Base-by-base conservation (phyloP, 2,797 vertebrate species). In the Clarias laeviceps region DNA sequence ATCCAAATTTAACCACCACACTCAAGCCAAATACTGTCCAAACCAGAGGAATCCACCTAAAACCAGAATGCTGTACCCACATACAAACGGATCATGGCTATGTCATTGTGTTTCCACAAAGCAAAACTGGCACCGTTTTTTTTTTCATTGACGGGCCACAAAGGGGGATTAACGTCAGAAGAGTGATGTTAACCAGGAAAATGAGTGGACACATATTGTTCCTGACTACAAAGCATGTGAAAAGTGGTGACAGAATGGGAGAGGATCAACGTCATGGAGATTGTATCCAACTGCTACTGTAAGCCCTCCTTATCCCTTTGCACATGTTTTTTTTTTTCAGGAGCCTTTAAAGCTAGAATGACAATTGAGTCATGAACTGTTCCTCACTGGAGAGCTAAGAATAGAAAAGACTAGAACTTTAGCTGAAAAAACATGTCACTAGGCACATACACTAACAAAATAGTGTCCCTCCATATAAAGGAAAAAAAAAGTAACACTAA, bases 211-310 rank as follows among this genome's bases (percentile, higher is more conserved):
- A 50, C 22, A 69, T 82, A 82, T 86, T 86, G 81, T 85, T 89
- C 72, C 68, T 73, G 83, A 84, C 81, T 66, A 57, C 64, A 81
- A 66, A 57, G 78, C 79, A 85, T 89, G 80, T 76, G 22, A 66
- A 50, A 83, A 89, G 61, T 68, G 82, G 87, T 82, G 82, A 85
- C 64, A 83, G 85, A 90, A 88, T 85, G 82, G 57, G 69, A 84
- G 73, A 86, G 83, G 57, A 74, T 89, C 83, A 84, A 78, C 81
- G 62, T 50, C 74, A 80, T 64, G 69, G 73, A 77, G 83, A 68
- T n/a, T 34, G 22, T 17, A 54, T 77, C 82, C 81, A 87, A 76
- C 56, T 81, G 61, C 54, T 79, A 85, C 88, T 22, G 82, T 80
- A 83, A 78, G 80, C 82, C 78, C 56, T 20, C 82, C 64, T 59